Evolutionary conservation across 2,113 vertebrate species (phyloP), one percentile per base, ranked within the genome.

Genomic region (Cinclus cinclus): DNA sequence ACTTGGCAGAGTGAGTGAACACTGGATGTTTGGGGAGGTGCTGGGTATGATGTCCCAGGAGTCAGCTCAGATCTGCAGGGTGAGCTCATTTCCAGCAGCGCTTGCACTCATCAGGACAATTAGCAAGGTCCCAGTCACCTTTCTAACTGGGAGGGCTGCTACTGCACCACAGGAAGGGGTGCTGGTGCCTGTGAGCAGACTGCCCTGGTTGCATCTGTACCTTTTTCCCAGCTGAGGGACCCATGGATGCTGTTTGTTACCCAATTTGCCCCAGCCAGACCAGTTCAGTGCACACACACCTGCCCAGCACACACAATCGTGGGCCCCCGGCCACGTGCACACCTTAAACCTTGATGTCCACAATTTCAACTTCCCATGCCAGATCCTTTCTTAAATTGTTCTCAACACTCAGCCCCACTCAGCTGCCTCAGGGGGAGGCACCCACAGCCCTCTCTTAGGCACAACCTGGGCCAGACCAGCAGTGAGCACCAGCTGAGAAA

Each of bases 201-300:
- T 52, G 23, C 56, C 67, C 47, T 67, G 58, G 41, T 37, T 60
- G 19, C 22, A 35, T 24, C 23, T 33, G 37, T 18, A 16, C 37
- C 73, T 84, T 41, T 41, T 22, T 47, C 41, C 63, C 70, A 70
- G 47, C 73, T 46, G 24, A 64, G 2, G 21, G 35, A 13, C 13
- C 44, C 0, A 0, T 3, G 33, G 86, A 37, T 1, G 5, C 35
- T 1, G 3, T 33, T 70, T 50, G 55, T 42, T 39, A 18, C 2
- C 60, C 52, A 5, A 35, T 79, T 28, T 79, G 49, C 18, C 35
- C 49, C 59, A 55, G 81, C 27, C 67, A 50, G 52, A 50, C 3
- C 22, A 11, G 60, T 35, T 59, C 60, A 55, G 73, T 12, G 53
- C 18, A 35, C 8, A 23, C 63, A 30, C 41, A 30, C 22, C 52